Evolutionary conservation across 2,113 vertebrate species (phyloP).

Genomic region (Syngnathus typhle): DNA sequence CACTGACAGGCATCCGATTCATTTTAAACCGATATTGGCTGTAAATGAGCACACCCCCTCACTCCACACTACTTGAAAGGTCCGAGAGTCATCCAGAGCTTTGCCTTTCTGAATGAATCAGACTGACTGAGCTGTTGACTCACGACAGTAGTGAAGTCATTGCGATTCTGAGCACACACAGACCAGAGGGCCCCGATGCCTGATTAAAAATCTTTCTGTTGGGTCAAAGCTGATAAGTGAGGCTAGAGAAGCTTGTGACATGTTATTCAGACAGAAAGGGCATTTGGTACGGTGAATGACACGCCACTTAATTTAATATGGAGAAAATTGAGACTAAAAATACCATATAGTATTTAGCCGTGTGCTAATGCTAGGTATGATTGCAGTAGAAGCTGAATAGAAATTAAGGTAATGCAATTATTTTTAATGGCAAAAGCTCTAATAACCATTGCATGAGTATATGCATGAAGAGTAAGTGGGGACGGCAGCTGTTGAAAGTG

Average conservation of each 20-base stretch:
- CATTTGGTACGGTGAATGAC: conserved; percentile 36
- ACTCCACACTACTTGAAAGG: conserved; percentile 4
- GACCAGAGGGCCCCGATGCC: conserved; percentile 15
- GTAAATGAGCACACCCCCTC: conserved; percentile 4
- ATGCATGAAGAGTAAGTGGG: background rate
- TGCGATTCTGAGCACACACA: conserved; percentile 26
- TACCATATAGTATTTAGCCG: background rate
- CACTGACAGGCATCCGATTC: conserved; percentile 17
- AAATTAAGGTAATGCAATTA: background rate
- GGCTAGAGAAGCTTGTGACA: conserved; percentile 29
- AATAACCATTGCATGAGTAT: background rate
- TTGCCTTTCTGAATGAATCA: conserved; percentile 13
- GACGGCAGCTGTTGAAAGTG: conserved; percentile 22
- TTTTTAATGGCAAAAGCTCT: background rate
- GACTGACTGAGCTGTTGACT: conserved; percentile 21
- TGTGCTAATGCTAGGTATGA: conserved; percentile 2
- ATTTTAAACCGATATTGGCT: conserved; percentile 15
- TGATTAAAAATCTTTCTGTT: conserved; percentile 31
- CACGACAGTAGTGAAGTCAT: conserved; percentile 8
- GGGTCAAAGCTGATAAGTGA: conserved; percentile 15
- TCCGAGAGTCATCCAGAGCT: conserved; percentile 10
- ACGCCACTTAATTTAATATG: conserved; percentile 8
- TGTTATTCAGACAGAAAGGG: conserved; percentile 39
- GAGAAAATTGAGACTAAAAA: conserved; percentile 9
- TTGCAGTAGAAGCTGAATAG: background rate